Conservation (phyloP, 2,888 invertebrate genomes). For the Sialis lutaria region DNA sequence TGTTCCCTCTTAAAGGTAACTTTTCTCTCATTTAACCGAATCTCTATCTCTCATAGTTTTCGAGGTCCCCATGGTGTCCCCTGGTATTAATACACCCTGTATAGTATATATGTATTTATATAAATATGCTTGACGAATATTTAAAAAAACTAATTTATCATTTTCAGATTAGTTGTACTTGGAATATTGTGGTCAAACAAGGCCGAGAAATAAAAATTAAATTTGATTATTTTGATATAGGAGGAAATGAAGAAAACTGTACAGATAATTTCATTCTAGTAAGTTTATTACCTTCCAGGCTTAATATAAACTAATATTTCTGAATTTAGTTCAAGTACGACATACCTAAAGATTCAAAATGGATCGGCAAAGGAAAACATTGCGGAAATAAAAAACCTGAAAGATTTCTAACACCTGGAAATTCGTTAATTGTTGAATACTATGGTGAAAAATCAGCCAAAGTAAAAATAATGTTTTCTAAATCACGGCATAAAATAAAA, state of each 20-base stretch:
- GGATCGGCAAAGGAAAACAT: slow-evolving; percentile 54
- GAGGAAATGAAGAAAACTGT: slow-evolving; percentile 26
- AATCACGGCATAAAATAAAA: too few relatives aligned
- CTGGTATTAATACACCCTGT: too few relatives aligned
- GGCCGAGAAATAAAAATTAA: slow-evolving; percentile 51
- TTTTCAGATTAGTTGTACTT: slow-evolving; percentile 37
- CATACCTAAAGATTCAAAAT: slow-evolving; percentile 44
- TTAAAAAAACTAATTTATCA: neutral
- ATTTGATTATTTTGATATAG: slow-evolving; percentile 43
- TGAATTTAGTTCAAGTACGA: slow-evolving; percentile 60
- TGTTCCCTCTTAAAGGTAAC: too few relatives aligned
- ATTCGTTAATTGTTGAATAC: slow-evolving; percentile 36
- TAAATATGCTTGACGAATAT: too few relatives aligned
- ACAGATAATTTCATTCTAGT: slow-evolving; percentile 21
- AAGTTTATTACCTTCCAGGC: slow-evolving; percentile 6
- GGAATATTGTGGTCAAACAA: slow-evolving; percentile 56
- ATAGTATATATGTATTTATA: too few relatives aligned
- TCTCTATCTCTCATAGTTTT: too few relatives aligned
- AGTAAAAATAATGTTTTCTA: too few relatives aligned
- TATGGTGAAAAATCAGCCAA: slow-evolving; percentile 4
- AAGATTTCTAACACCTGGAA: slow-evolving; percentile 41
- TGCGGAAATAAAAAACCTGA: slow-evolving; percentile 35
- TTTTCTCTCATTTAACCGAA: too few relatives aligned
- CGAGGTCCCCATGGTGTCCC: too few relatives aligned
- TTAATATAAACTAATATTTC: too few relatives aligned